Evolutionary conservation across 2,888 invertebrate genomes (phyloP).

Genomic region (Spodoptera littoralis): DNA sequence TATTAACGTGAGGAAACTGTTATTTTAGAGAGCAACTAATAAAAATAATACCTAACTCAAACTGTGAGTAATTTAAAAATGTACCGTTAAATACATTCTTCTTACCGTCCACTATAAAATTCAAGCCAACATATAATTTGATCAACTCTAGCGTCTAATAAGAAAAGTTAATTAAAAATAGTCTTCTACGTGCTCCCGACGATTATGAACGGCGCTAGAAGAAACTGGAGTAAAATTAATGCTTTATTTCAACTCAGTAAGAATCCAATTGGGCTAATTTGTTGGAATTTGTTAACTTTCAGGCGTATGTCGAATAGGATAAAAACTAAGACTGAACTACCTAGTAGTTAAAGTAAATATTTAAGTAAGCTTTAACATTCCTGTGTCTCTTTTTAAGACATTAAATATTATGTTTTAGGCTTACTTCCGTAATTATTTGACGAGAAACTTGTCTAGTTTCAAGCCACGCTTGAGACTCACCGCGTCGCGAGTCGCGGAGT

Average conservation of each 20-base stretch:
- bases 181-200: constrained; percentile 53
- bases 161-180: constrained; percentile 69
- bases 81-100: neutral
- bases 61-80: neutral
- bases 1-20: too few relatives aligned
- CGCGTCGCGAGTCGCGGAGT: too few relatives aligned
- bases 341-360: too few relatives aligned
- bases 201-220: constrained; percentile 50
- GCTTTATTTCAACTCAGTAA: constrained; percentile 54
- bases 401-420: too few relatives aligned
- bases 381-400: too few relatives aligned
- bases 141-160: constrained; percentile 59
- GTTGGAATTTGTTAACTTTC: constrained; percentile 27
- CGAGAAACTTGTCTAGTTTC: too few relatives aligned
- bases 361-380: too few relatives aligned
- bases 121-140: constrained; percentile 50
- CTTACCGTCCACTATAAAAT: constrained; percentile 21
- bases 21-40: too few relatives aligned
- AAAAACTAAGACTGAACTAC: too few relatives aligned
- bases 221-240: constrained; percentile 42
- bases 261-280: constrained; percentile 56
- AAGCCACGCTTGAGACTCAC: too few relatives aligned
- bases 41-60: neutral
- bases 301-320: constrained; percentile 1
- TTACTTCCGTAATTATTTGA: too few relatives aligned